These are phyloP conservation scores for Rhineura floridana DNA, from an alignment of 2,113 vertebrate genomes.

Conservation along the genomic window DNA sequence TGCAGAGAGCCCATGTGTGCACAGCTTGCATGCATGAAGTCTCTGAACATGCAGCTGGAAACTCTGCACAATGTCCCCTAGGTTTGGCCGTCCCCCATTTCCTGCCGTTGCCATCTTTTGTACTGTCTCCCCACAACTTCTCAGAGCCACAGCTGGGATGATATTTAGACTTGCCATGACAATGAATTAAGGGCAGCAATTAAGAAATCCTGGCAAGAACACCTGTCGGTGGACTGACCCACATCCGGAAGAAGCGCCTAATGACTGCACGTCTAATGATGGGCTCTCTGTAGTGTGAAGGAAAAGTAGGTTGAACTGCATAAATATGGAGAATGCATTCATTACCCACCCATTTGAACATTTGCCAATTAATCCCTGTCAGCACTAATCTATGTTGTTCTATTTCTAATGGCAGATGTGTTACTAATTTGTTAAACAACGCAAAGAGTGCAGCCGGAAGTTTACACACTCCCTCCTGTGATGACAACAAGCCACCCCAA, in stretches of 20 bases:
- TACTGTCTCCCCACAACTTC: not conserved
- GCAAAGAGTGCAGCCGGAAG: not conserved
- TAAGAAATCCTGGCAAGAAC: conserved; percentile 28
- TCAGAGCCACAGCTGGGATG: not conserved
- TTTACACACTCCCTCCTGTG: not conserved
- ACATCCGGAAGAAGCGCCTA: conserved; percentile 15
- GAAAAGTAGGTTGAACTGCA: conserved; percentile 29
- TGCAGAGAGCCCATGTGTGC: too few relatives aligned
- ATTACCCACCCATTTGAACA: conserved; percentile 29
- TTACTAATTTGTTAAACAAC: conserved; percentile 27
- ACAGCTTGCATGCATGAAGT: too few relatives aligned
- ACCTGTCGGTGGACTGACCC: conserved; percentile 24
- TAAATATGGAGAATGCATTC: conserved; percentile 23
- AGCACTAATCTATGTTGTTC: conserved; percentile 28
- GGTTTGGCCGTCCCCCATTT: not conserved
- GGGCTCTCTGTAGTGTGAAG: conserved; percentile 29
- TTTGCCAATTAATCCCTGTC: conserved; percentile 37
- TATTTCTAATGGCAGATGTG: conserved; percentile 31
- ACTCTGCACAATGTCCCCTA: not conserved
- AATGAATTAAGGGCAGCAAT: conserved; percentile 33
- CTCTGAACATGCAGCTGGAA: too few relatives aligned
- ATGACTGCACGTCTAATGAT: not conserved
- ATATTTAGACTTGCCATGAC: not conserved
- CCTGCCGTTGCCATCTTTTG: not conserved
- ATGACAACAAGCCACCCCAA: too few relatives aligned